Conservation (phyloP, 2,113 vertebrate species). For the Bagarius yarrelli region DNA sequence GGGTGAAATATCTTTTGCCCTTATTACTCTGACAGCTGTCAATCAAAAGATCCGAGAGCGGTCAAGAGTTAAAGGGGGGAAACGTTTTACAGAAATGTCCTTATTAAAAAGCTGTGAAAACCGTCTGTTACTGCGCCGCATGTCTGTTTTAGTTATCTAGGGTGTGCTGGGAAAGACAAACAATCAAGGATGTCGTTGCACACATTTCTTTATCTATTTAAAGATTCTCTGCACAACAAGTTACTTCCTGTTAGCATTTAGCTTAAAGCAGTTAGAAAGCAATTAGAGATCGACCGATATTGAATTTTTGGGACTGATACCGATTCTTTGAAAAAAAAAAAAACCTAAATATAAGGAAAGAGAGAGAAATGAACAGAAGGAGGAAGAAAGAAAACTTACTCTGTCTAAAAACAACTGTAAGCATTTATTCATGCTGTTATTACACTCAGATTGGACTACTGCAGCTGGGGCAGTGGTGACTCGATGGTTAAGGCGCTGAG, state of each 20-base stretch:
- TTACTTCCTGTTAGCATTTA: not conserved
- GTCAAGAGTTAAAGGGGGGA: not conserved
- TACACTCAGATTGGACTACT: too few relatives aligned
- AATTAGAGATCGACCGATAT: too few relatives aligned
- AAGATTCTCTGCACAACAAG: not conserved
- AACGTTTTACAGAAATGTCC: not conserved
- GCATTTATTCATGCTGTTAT: too few relatives aligned
- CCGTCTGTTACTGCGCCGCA: not conserved
- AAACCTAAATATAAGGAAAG: too few relatives aligned
- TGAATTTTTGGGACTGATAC: too few relatives aligned
- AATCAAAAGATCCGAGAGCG: conserved; percentile 30
- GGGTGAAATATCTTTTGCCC: conserved; percentile 53
- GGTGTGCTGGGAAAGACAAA: not conserved
- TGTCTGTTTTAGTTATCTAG: too few relatives aligned
- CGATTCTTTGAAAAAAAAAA: too few relatives aligned
- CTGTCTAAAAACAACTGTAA: too few relatives aligned
- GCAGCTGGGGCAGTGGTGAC: too few relatives aligned
- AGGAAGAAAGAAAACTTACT: too few relatives aligned
- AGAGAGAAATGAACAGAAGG: too few relatives aligned
- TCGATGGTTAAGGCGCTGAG: too few relatives aligned
- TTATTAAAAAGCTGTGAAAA: not conserved
- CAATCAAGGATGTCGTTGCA: not conserved
- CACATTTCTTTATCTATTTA: not conserved
- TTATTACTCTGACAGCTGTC: conserved; percentile 59
- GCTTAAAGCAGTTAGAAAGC: not conserved